Evolutionary conservation across 64 coral and sea anemone species (phyloP).

Genomic region (Acropora yongei): DNA sequence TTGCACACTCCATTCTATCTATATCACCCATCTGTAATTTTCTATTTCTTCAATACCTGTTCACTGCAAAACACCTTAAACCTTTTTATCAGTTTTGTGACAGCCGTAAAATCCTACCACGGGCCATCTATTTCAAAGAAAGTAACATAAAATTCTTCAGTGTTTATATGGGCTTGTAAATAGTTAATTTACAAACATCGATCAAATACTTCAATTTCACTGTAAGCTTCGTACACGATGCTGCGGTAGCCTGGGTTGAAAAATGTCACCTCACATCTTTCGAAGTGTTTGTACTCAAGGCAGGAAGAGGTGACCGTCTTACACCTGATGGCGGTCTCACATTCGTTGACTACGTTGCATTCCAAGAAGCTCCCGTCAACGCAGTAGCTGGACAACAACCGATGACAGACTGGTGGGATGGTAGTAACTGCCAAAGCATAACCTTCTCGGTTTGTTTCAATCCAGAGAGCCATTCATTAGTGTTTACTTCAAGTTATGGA

Average conservation of each 20-base stretch:
- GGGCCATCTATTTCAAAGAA: no score
- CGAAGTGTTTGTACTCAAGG: conserved; percentile 62
- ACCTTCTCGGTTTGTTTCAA: neutral
- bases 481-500: no score
- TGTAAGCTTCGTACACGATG: conserved; percentile 71
- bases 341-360: conserved; percentile 74
- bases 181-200: conserved; percentile 36
- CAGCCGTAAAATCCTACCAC: no score
- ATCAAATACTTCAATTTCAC: conserved; percentile 69
- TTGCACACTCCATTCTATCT: no score
- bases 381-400: conserved; percentile 41
- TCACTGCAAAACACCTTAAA: no score
- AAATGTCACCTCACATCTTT: conserved; percentile 37
- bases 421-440: conserved; percentile 43
- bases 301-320: conserved; percentile 68
- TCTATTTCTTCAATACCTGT: no score
- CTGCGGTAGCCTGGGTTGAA: conserved; percentile 81
- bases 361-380: conserved; percentile 60
- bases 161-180: no score
- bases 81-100: no score
- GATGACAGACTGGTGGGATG: conserved; percentile 78
- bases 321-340: conserved; percentile 68
- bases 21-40: no score
- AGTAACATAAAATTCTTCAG: no score
- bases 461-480: neutral